phyloP scores from a whole-genome alignment of 2,113 vertebrate genomes.

The Sminthopsis crassicaudata region DNA sequence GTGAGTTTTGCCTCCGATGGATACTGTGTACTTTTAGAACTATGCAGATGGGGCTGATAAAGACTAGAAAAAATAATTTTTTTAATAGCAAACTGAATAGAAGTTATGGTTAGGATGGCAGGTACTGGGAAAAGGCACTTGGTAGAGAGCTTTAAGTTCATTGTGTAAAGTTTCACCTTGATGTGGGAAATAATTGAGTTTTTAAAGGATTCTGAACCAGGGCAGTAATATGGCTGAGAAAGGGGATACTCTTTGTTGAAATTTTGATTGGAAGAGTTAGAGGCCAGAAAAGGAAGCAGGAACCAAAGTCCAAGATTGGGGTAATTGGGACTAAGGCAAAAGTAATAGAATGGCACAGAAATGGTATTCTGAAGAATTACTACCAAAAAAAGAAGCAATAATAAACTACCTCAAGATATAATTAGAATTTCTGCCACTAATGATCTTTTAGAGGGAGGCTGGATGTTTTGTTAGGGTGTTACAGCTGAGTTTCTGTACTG shows the following conservation, averaged over 20 bases:
- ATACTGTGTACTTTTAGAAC: slow-evolving; percentile 2
- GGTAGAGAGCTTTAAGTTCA: neutral
- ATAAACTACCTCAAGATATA: neutral
- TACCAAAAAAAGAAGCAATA: neutral
- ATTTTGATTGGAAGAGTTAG: neutral
- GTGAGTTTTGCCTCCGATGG: neutral
- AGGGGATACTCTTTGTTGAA: neutral
- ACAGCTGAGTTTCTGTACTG: neutral
- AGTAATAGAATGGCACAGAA: no score
- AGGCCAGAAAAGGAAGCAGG: neutral
- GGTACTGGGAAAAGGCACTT: neutral
- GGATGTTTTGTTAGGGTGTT: neutral
- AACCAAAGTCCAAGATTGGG: neutral
- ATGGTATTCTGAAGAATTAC: neutral
- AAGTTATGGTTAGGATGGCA: neutral
- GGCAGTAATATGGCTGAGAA: neutral
- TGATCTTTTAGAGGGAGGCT: neutral
- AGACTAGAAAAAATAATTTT: neutral
- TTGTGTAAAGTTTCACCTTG: neutral
- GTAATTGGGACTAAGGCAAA: neutral
- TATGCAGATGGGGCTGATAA: neutral
- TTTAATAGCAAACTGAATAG: neutral
- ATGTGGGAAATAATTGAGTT: neutral
- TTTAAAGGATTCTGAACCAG: neutral
- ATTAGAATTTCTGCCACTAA: neutral